Base-by-base conservation (phyloP, 1,140 invertebrate genomes). In the Phortica variegata region DNA sequence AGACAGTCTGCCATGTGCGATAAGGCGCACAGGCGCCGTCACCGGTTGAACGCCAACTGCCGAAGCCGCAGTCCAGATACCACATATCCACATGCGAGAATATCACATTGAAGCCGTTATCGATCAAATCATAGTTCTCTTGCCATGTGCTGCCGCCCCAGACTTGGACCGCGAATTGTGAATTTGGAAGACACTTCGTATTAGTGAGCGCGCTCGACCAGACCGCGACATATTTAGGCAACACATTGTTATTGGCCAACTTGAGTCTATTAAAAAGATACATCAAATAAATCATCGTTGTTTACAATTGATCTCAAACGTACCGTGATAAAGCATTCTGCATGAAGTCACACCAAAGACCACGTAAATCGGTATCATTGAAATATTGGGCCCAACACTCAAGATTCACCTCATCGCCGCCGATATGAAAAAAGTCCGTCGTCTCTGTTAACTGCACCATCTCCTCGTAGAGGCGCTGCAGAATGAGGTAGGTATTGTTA, bases 41-140 rank as follows among this genome's bases (percentile, higher is more conserved):
- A 0, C 48, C 80, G 56, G 57, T 79, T 71, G 70, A 87, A 6
- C 88, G 77, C 89, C 89, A 91, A 33, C 82, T 85, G 1, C 88
- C 88, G 62, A 88, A 90, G 0, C 89, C 89, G 58, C 90, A 91
- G 60, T 91, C 89, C 43, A 93, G 79, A 75, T 91, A 91, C 88
- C 88, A 91, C 1, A 87, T 87, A 63, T 92, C 88, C 20, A 90
- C 87, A 63, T 91, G 89, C 0, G 89, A 91, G 23, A 90, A 75
- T 20, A 92, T 86, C n/a, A 90, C 80, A 15, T 86, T 82, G 69
- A 86, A 90, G 1, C 87, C 87, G 43, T 85, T 84, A 44, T 85
- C 82, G 4, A 90, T 62, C 0, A 91, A 77, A 40, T 87, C 87
- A 1, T 81, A 79, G 3, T 89, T 90, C 57, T 89, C 84, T 0